Conservation (phyloP, 1,140 invertebrate genomes). For the Mercenaria mercenaria region DNA sequence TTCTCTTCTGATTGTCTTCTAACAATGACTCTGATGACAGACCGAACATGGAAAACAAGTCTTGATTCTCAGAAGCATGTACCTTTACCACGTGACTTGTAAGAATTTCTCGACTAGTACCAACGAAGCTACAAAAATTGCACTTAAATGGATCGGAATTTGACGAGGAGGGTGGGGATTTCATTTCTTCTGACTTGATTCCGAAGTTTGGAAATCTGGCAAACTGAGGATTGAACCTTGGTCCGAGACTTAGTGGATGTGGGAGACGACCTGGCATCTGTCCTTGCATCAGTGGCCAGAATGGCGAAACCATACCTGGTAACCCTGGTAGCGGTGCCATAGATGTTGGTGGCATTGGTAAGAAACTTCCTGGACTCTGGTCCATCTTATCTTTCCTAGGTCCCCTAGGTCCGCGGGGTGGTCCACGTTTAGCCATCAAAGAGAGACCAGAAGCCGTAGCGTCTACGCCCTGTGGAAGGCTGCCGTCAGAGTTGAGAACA, state of each 20-base stretch:
- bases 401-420: conserved; percentile 84
- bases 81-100: conserved; percentile 85
- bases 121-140: conserved; percentile 85
- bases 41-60: conserved; percentile 83
- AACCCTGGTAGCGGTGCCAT: conserved; percentile 63
- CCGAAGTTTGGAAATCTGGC: conserved; percentile 39
- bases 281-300: conserved; percentile 80
- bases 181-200: conserved; percentile 49
- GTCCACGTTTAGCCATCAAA: conserved; percentile 82
- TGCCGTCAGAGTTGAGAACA: conserved; percentile 85
- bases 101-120: conserved; percentile 83
- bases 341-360: conserved; percentile 67
- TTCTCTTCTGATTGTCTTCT: conserved; percentile 74
- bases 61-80: conserved; percentile 85
- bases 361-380: conserved; percentile 54
- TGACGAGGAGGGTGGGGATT: neutral
- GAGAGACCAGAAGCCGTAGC: conserved; percentile 81
- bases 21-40: conserved; percentile 80
- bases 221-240: conserved; percentile 52
- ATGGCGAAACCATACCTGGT: conserved; percentile 77
- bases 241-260: conserved; percentile 74
- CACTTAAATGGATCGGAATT: conserved; percentile 80
- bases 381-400: conserved; percentile 81
- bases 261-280: conserved; percentile 73
- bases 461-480: conserved; percentile 82